A percentile compares a stretch with the other conserved stretches of the same genome.
These are phyloP conservation scores for Scelioninae gen. 2 DNA, from an alignment of 2,888 invertebrate species.

Conservation along the genomic window DNA sequence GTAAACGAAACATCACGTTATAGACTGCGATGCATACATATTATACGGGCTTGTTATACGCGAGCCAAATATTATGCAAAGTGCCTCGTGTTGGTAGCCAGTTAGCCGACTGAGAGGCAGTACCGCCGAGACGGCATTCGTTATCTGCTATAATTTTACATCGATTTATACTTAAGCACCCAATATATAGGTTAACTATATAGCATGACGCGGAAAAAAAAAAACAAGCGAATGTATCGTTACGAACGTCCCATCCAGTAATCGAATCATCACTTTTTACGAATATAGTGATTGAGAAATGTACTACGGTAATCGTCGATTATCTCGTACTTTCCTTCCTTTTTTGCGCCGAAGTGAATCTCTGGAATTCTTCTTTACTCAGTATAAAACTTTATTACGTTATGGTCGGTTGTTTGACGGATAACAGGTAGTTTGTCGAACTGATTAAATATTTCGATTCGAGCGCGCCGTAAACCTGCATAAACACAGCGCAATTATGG, in stretches of 20 bases:
- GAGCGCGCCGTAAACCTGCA: conserved; percentile 12
- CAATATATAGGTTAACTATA: conserved; percentile 61
- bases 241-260: conserved; percentile 53
- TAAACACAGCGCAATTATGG: conserved; percentile 12
- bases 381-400: conserved; percentile 36
- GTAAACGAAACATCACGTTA: conserved; percentile 61
- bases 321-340: conserved; percentile 34
- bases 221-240: conserved; percentile 47
- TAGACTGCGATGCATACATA: conserved; percentile 55
- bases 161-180: conserved; percentile 64
- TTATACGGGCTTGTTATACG: conserved; percentile 66
- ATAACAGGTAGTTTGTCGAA: conserved; percentile 20
- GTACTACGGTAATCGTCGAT: conserved; percentile 46
- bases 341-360: conserved; percentile 35
- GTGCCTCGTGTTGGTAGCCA: conserved; percentile 64
- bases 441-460: conserved; percentile 35
- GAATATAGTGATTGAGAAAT: conserved; percentile 55
- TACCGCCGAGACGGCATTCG: conserved; percentile 59
- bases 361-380: conserved; percentile 43
- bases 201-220: conserved; percentile 33
- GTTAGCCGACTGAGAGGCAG: conserved; percentile 61
- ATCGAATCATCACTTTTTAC: conserved; percentile 56
- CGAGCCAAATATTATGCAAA: conserved; percentile 70
- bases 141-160: conserved; percentile 66
- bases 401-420: conserved; percentile 27